Conservation (phyloP, 2,797 vertebrate species). For the Sphenopsis melanotis region DNA sequence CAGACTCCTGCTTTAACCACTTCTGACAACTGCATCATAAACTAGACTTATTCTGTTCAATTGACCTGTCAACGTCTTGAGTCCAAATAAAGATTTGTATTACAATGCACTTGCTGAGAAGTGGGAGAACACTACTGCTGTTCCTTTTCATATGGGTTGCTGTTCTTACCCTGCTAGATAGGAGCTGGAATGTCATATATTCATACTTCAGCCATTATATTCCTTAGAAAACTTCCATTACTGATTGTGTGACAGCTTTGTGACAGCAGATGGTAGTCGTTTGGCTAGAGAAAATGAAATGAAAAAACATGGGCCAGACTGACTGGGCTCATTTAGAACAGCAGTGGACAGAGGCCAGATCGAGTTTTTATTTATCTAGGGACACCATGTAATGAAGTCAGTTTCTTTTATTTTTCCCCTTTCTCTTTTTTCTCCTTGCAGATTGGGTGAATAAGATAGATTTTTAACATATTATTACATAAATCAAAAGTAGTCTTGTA, state of each 20-base stretch:
- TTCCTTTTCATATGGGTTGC: constrained; percentile 73
- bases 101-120: constrained; percentile 84
- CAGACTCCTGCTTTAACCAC: constrained; percentile 87
- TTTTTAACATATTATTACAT: constrained; percentile 40
- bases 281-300: constrained; percentile 79
- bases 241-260: constrained; percentile 79
- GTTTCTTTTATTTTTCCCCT: constrained; percentile 39
- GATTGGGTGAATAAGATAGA: constrained; percentile 30
- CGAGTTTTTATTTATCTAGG: constrained; percentile 74
- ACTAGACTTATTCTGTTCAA: constrained; percentile 91
- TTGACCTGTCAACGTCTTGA: constrained; percentile 91
- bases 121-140: constrained; percentile 73
- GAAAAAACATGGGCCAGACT: constrained; percentile 76
- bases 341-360: constrained; percentile 78
- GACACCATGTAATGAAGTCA: constrained; percentile 68
- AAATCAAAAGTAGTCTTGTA: constrained; percentile 54
- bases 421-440: background rate
- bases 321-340: constrained; percentile 77
- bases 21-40: constrained; percentile 92
- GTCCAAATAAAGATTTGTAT: constrained; percentile 92
- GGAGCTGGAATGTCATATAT: constrained; percentile 69
- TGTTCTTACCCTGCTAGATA: constrained; percentile 69
- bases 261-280: constrained; percentile 84
- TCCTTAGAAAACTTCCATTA: constrained; percentile 78
- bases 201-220: constrained; percentile 75